Conservation (phyloP, 2,113 vertebrate genomes). For the Lates calcarifer region DNA sequence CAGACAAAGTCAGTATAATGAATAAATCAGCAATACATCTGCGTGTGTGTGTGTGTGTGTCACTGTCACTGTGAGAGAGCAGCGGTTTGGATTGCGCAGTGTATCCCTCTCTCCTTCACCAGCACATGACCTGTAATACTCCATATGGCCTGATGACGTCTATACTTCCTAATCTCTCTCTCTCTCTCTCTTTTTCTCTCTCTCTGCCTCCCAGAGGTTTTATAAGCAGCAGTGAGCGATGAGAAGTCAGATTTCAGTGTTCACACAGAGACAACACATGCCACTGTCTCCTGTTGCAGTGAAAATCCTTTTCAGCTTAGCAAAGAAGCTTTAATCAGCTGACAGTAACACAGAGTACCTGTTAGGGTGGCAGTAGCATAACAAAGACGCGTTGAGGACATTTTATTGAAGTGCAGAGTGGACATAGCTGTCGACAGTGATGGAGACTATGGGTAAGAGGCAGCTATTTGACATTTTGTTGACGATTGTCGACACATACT, state of each 20-base stretch:
- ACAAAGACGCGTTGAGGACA: background rate
- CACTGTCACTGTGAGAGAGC: constrained; percentile 4
- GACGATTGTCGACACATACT: too few species aligned
- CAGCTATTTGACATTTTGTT: background rate
- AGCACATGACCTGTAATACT: constrained; percentile 52
- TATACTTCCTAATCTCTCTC: constrained; percentile 39
- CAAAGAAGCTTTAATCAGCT: background rate
- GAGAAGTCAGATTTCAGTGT: constrained; percentile 19
- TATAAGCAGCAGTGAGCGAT: constrained; percentile 40
- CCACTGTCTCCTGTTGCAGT: constrained; percentile 4
- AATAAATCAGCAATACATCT: background rate
- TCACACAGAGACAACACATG: constrained; percentile 30
- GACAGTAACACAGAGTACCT: background rate
- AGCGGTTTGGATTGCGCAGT: constrained; percentile 13
- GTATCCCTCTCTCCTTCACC: background rate
- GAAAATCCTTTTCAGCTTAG: constrained; percentile 1
- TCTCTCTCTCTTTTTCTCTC: constrained; percentile 9
- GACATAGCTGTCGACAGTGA: constrained; percentile 30
- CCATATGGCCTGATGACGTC: constrained; percentile 56
- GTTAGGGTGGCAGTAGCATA: accelerated
- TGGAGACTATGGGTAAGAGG: constrained; percentile 77
- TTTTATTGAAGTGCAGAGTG: background rate
- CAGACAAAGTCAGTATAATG: background rate
- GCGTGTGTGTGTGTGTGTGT: background rate
- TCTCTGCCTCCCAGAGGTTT: constrained; percentile 36